Evolutionary conservation across 2,113 vertebrate genomes (phyloP).

Genomic region (Upupa epops): DNA sequence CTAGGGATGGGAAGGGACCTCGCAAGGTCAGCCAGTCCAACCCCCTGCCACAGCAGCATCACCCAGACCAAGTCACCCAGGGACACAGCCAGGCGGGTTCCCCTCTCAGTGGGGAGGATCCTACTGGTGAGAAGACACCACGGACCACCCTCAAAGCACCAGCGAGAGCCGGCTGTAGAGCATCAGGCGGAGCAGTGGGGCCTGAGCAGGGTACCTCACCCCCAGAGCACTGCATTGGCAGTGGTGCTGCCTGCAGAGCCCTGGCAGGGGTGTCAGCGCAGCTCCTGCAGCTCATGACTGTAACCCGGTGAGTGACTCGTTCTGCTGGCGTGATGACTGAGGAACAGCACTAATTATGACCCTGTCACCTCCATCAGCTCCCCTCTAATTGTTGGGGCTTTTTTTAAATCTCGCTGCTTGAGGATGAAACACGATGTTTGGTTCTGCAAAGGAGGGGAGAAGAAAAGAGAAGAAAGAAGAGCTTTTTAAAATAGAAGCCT

Average conservation of each 20-base stretch:
- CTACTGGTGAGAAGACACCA: neutral
- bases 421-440: constrained; percentile 66
- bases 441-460: constrained; percentile 56
- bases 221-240: too few species aligned
- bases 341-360: constrained; percentile 76
- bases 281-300: constrained; percentile 53
- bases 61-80: too few species aligned
- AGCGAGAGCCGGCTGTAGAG: fast-evolving
- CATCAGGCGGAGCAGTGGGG: neutral
- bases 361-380: constrained; percentile 78
- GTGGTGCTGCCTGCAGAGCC: neutral
- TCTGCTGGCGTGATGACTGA: constrained; percentile 53
- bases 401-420: constrained; percentile 59
- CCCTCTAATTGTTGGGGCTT: constrained; percentile 70
- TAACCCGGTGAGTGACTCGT: constrained; percentile 61
- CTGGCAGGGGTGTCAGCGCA: neutral
- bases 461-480: constrained; percentile 62
- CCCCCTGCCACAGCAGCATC: too few species aligned
- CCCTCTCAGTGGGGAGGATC: neutral
- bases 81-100: too few species aligned
- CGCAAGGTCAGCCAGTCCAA: too few species aligned
- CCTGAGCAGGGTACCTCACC: too few species aligned
- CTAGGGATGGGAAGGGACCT: too few species aligned
- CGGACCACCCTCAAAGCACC: neutral
- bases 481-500: constrained; percentile 67